phyloP scores from a whole-genome alignment of 2,113 vertebrate species.

The Junco hyemalis region DNA sequence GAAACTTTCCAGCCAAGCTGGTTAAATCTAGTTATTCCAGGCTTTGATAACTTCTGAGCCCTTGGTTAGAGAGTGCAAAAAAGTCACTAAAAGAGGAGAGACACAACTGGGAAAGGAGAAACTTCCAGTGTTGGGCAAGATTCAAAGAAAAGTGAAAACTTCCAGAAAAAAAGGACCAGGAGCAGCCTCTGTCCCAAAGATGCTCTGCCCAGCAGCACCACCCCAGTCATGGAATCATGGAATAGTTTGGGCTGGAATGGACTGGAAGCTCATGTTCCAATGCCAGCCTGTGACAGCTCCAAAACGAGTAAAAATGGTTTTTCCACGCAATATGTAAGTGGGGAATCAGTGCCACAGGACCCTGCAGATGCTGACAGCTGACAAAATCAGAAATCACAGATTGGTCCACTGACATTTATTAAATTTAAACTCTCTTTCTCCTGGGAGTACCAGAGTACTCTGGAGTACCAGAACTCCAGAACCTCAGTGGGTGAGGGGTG shows the following conservation, averaged over 20 bases:
- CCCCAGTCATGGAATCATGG: neutral
- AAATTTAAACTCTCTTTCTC: neutral
- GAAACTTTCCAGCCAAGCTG: neutral
- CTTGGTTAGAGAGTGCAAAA: neutral
- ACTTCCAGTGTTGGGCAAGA: neutral
- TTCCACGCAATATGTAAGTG: neutral
- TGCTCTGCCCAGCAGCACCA: neutral
- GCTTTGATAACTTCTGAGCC: neutral
- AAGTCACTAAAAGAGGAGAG: neutral
- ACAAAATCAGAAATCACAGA: neutral
- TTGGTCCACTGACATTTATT: neutral
- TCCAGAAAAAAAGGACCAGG: neutral
- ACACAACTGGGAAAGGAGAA: neutral
- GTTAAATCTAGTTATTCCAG: neutral
- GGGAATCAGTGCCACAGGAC: neutral
- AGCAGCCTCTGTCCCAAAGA: neutral
- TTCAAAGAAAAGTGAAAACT: neutral
- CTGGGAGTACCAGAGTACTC: neutral
- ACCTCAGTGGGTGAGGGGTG: accelerated
- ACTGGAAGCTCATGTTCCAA: neutral
- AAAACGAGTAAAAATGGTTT: neutral
- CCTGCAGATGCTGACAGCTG: neutral
- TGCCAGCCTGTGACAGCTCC: neutral
- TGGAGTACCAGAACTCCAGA: neutral
- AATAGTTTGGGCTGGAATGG: neutral